phyloP scores from a whole-genome alignment of 2,797 vertebrate species.

The Danio albolineatus region DNA sequence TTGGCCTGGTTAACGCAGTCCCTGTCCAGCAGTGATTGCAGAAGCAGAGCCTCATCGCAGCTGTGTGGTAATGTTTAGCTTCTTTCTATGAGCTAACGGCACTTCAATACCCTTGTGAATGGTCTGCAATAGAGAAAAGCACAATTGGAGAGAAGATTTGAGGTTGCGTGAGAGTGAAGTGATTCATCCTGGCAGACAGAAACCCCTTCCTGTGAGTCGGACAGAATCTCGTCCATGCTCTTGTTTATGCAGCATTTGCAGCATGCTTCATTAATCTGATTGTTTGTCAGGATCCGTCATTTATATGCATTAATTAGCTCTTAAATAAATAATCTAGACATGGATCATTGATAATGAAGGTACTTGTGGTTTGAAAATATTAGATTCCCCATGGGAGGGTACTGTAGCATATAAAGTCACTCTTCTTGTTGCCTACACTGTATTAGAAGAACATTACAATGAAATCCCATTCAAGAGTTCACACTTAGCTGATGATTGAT shows the following conservation, averaged over 20 bases:
- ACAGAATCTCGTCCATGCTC: conserved; percentile 6
- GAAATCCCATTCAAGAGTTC: too few species aligned
- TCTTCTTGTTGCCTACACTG: background rate
- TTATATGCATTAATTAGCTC: conserved; percentile 47
- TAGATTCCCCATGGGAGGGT: conserved; percentile 17
- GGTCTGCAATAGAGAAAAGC: conserved; percentile 12
- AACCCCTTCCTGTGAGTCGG: conserved; percentile 1
- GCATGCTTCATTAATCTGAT: conserved; percentile 48
- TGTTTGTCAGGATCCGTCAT: conserved; percentile 50
- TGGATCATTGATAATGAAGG: conserved; percentile 45
- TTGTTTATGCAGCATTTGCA: conserved; percentile 47
- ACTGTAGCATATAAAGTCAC: background rate
- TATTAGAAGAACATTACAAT: background rate
- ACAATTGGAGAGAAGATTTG: conserved; percentile 31
- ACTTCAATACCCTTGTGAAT: background rate
- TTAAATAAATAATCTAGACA: conserved; percentile 25
- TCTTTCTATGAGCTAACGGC: background rate
- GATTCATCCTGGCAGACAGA: conserved; percentile 43
- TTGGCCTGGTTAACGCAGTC: conserved; percentile 25
- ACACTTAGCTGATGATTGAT: too few species aligned
- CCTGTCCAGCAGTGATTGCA: background rate
- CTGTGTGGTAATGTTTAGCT: background rate
- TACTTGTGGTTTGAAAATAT: conserved; percentile 17
- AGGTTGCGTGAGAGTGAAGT: conserved; percentile 24
- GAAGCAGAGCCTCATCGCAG: conserved; percentile 22